Conservation (phyloP, 2,113 vertebrate genomes). For the Mixornis gularis region DNA sequence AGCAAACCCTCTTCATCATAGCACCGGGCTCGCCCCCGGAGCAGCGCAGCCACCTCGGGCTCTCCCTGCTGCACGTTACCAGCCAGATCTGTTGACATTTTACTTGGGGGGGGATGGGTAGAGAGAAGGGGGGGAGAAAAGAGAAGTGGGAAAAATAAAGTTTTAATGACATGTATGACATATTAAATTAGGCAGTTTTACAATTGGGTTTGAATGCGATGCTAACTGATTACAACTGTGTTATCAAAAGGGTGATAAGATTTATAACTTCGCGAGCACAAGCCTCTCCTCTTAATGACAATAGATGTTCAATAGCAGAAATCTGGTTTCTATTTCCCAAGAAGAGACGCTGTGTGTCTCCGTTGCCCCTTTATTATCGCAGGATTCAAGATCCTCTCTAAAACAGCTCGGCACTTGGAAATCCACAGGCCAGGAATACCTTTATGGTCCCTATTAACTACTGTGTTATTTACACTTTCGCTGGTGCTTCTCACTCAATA, state of each 20-base stretch:
- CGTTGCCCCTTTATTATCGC: conserved; percentile 52
- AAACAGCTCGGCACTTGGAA: conserved; percentile 51
- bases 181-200: conserved; percentile 74
- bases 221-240: conserved; percentile 74
- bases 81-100: conserved; percentile 50
- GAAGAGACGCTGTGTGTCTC: conserved; percentile 59
- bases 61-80: background rate
- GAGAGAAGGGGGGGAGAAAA: background rate
- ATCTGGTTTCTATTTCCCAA: conserved; percentile 69
- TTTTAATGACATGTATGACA: conserved; percentile 73
- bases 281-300: conserved; percentile 69
- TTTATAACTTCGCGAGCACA: conserved; percentile 73
- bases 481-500: conserved; percentile 53
- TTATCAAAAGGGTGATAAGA: conserved; percentile 78
- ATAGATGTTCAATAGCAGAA: conserved; percentile 58
- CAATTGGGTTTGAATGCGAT: conserved; percentile 70
- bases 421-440: conserved; percentile 55
- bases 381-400: conserved; percentile 44
- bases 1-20: background rate
- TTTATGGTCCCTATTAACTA: conserved; percentile 66
- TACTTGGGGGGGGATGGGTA: background rate
- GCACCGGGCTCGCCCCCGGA: background rate
- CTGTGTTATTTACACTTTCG: conserved; percentile 57
- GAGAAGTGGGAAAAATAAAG: conserved; percentile 39
- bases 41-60: background rate